Evolutionary conservation across 2,113 vertebrate genomes (phyloP), one percentile per base, ranked within the genome.

Genomic region (Antechinus flavipes): DNA sequence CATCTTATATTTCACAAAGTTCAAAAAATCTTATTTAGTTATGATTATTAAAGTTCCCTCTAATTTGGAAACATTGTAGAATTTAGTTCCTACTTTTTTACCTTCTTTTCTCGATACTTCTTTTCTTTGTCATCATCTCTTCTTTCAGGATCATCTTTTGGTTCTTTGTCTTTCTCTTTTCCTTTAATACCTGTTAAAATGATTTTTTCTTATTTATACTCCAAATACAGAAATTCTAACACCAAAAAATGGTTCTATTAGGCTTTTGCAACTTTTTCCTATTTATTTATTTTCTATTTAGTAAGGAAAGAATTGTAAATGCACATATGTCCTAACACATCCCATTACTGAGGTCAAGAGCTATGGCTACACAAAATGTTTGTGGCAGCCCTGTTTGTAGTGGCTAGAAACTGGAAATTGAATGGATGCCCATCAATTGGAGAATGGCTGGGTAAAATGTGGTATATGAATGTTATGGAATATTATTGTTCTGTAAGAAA

Each of bases 61-160:
- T 19, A 25, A 25, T 42, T 10, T 19, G 4, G 24, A 26, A 16
- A 24, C 2, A 8, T 2, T 1, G 10, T 1, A 1, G 9, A 7
- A 47, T 84, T 2, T 94, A 0, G 90, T 97, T 95, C 93, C 90
- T 22, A 55, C 49, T 96, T 96, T 84, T 93, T 96, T 98, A 98
- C 98, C 98, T 98, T 98, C 94, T 97, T 98, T 56, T 98, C 97
- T 92, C 26, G 92, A 94, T 98, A 98, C 92, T 98, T 97, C 98
- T 97, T 98, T 95, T 98, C 98, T 98, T 7, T 96, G 0, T 98
- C 96, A 23, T 98, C 95, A 52, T 94, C 96, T 90, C 68, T 90
- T 95, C 94, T 53, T 4, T 98, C 94, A 93, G 90, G 46, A 54
- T 96, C 96, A 47, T 98, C 98, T 96, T 97, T 97, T 98, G 93